Evolutionary conservation across 2,888 invertebrate genomes (phyloP).

Genomic region (Lomographa bimaculata): DNA sequence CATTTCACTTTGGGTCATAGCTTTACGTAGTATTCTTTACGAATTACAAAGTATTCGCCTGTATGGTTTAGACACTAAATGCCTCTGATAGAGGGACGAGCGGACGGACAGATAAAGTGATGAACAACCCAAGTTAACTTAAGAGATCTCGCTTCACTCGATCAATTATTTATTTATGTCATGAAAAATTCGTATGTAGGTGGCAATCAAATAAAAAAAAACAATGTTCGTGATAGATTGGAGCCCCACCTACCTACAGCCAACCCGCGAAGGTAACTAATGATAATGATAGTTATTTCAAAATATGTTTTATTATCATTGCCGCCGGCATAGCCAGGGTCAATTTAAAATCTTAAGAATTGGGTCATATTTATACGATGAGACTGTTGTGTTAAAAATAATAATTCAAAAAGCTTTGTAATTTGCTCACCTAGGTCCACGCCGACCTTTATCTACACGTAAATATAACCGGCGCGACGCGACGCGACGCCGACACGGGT

Average conservation of each 20-base stretch:
- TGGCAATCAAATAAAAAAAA: not conserved
- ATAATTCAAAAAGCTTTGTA: constrained; percentile 6
- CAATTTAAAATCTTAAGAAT: not conserved
- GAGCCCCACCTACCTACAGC: not conserved
- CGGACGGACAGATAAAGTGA: too few relatives aligned
- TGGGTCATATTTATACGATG: not conserved
- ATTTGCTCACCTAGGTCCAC: constrained; percentile 2
- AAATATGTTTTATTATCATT: not conserved
- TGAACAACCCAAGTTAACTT: too few relatives aligned
- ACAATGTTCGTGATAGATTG: constrained; percentile 4
- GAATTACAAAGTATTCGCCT: too few relatives aligned
- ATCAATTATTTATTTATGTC: too few relatives aligned
- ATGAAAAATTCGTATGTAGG: not conserved
- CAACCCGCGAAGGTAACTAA: not conserved
- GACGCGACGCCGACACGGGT: constrained; percentile 6
- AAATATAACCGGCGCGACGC: constrained; percentile 15
- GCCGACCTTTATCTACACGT: constrained; percentile 15
- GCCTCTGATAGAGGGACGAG: too few relatives aligned
- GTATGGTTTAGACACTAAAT: too few relatives aligned
- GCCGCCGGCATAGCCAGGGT: not conserved
- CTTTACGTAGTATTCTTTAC: too few relatives aligned
- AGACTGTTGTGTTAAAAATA: too few relatives aligned
- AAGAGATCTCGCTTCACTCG: too few relatives aligned
- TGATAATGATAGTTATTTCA: constrained; percentile 3
- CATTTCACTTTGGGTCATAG: too few relatives aligned